Base-by-base conservation (phyloP, 1,140 invertebrate genomes). In the Antheraea mylitta region DNA sequence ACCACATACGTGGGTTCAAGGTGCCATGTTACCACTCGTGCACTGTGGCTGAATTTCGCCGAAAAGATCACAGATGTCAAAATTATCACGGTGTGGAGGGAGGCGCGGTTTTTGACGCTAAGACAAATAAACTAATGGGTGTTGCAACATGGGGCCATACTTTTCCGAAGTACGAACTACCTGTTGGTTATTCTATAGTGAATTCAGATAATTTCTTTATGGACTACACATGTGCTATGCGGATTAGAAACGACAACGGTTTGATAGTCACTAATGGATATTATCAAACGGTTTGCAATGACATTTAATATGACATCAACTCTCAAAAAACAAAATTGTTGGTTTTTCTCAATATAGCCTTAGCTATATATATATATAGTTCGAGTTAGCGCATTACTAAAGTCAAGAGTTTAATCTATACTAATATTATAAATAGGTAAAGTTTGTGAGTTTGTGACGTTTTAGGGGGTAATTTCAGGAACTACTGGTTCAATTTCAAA, bases 1-100 rank as follows among this genome's bases (percentile, higher is more conserved):
- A 76, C 4, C 38, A 65, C 1, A 71, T 71, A 18, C 59, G 62
- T 18, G 79, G 72, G 0, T 88, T 79, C 66, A 37, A 69, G 8
- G 77, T 85, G 0, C 86, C 83, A 7, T 88, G 86, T 62, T 88
- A 86, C 18, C 76, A 85, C 64, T 79, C 82, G 0, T 88, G 86
- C 45, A 72, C 75, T 7, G n/a, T 73, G 3, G 16, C 68, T n/a
- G 45, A 80, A 19, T 81, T 77, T 22, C 16, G 60, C 4, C 11
- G 13, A 0, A 68, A 72, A 3, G 65, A 76, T 0, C 0, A 13
- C 13, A 73, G 63, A 45, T 85, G 84, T 62, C 0, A 58, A 0
- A 70, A 68, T 0, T 82, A 83, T n/a, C 84, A 77, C 36, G 86
- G 80, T 0, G 78, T 81, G 0, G 80, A 82, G 65, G 84, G 86